Evolutionary conservation across 2,888 invertebrate species (phyloP), one percentile per base, ranked within the genome.

Genomic region (Monoplex corrugatus): DNA sequence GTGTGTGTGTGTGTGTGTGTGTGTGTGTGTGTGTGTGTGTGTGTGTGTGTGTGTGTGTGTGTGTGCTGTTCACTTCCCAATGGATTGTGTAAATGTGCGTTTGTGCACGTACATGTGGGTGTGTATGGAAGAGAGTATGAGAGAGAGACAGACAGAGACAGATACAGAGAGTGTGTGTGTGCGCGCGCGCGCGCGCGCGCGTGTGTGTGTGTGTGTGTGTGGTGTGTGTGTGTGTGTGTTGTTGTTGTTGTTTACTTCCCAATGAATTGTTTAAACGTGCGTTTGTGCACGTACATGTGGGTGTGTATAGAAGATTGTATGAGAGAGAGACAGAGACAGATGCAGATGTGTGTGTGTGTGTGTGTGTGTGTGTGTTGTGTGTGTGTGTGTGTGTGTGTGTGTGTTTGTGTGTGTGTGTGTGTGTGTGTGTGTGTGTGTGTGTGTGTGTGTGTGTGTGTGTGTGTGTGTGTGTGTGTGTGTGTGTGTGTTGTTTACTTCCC

Each of bases 11-110:
- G 86, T 6, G 50, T 85, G 84, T 38, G 84, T 50, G 50, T 38
- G 84, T 50, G 57, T n/a, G 40, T 38, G 86, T 38, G 72, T 68
- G 86, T n/a, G 23, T 68, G 87, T 75, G 75, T 10, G 86, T 86
- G 40, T 1, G 28, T 35, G 38, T 5, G 32, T 38, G 38, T 10
- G 68, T 68, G 68, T 10, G 68, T 68, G 68, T 68, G 68, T 28
- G 68, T 68, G n/a, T 28, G 68, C 19, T 50, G 50, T 50, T 19
- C 50, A 50, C 50, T 50, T 10, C 8, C 19, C 13, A 23, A 0
- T 23, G 63, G 23, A n/a, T 68, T 63, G 63, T 63, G 16, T 63
- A n/a, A 28, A n/a, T 63, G 63, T 68, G 63, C n/a, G 63, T 68
- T 6, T 13, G 63, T 68, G 63, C 2, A n/a, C n/a, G 28, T 5